Evolutionary conservation across 1,140 invertebrate species (phyloP).

Genomic region (Cherax destructor): DNA sequence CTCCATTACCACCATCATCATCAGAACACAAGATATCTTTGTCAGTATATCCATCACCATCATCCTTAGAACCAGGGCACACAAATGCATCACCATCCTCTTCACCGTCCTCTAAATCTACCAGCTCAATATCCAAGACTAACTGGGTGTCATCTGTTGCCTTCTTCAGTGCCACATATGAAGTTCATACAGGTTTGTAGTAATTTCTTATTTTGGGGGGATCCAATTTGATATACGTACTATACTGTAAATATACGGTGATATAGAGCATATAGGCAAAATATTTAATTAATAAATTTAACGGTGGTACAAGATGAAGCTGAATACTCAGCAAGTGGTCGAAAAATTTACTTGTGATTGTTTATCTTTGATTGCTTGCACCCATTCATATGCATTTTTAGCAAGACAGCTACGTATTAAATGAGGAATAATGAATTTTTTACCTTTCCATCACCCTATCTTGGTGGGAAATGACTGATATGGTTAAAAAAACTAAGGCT

Average conservation of each 20-base stretch:
- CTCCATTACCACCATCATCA: neutral
- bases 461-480: no score
- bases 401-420: no score
- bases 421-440: no score
- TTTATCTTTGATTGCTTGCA: no score
- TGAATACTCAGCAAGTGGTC: no score
- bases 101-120: neutral
- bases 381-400: no score
- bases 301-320: no score
- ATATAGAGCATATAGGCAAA: no score
- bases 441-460: no score
- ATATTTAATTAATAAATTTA: no score
- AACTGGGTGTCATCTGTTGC: conserved; percentile 35
- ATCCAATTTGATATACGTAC: neutral
- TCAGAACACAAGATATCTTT: neutral
- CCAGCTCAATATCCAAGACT: conserved; percentile 5
- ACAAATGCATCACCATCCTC: neutral
- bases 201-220: neutral
- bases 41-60: neutral
- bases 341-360: no score
- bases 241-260: neutral
- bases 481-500: no score
- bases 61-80: neutral
- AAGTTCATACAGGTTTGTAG: conserved; percentile 37
- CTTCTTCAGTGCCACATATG: conserved; percentile 46